phyloP scores from a whole-genome alignment of 1,140 invertebrate species.

The Rhopalosiphum maidis region DNA sequence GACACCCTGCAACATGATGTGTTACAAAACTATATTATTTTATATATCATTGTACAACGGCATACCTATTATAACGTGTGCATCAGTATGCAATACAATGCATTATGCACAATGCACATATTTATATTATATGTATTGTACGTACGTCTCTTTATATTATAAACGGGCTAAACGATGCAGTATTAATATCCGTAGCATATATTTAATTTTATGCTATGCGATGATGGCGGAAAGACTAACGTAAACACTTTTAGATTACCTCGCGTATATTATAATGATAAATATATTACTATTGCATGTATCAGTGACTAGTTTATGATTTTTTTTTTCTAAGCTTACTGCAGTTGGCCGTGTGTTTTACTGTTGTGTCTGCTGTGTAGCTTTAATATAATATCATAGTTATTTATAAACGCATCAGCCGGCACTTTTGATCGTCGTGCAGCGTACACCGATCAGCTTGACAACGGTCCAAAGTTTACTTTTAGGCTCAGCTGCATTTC shows the following conservation, averaged over 20 bases:
- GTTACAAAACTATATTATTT: too few species aligned
- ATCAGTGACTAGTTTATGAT: neutral
- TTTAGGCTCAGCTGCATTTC: constrained; percentile 11
- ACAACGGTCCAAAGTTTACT: constrained; percentile 38
- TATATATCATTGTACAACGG: neutral
- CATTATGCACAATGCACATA: too few species aligned
- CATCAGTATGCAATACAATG: too few species aligned
- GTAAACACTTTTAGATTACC: neutral
- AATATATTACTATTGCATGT: neutral
- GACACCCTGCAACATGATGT: neutral
- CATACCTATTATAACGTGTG: neutral
- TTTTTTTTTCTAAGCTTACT: neutral
- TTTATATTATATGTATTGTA: neutral
- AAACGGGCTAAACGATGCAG: neutral
- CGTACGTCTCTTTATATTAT: neutral
- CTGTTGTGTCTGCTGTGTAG: neutral
- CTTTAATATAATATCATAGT: neutral
- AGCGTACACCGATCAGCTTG: neutral
- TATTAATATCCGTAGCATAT: too few species aligned
- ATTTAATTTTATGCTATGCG: neutral
- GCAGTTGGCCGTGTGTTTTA: neutral
- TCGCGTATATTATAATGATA: neutral
- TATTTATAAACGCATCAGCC: neutral
- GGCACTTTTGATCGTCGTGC: constrained; percentile 13
- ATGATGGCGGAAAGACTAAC: neutral